Base-by-base conservation (phyloP, 2,113 vertebrate genomes). In the Oryzias curvinotus region DNA sequence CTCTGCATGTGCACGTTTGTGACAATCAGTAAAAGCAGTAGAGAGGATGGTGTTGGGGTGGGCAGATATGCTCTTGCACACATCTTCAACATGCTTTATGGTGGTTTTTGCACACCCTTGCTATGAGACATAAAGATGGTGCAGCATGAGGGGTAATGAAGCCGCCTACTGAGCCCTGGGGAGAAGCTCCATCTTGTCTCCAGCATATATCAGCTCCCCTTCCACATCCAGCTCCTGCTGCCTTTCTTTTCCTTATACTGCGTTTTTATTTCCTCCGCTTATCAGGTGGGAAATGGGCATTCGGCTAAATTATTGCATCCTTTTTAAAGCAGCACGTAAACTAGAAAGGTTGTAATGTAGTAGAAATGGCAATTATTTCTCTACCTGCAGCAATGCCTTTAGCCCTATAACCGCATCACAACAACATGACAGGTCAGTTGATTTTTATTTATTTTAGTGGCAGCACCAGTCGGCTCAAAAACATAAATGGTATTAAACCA, bases 191-290 rank as follows among this genome's bases (percentile, higher is more conserved):
- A 73, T 73, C 78, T 86, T 72, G 14, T 66, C 62, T 62, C 57
- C 52, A 58, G 65, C 69, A 87, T 87, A 78, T 80, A 86, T 89
- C 87, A 85, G 57, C 67, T 17, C 59, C 70, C 36, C 10, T 36
- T 36, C 52, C 3, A 16, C 63, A 71, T 67, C 70, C 43, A 41
- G 52, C 57, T 42, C 59, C 63, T 48, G 57, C 50, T 63, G 51
- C 51, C 10, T 56, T 28, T 71, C 57, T 55, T 42, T 70, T 50
- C 59, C 51, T 16, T 19, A 45, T 52, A 47, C 13, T 21, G 30
- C 10, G 30, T 63, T 71, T 68, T 52, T 55, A 72, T 78, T 73
- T 65, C 43, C 57, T 62, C 59, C 55, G 62, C 50, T 77, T 45
- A n/a, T 74, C 66, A 65, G 65, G 71, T 78, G 65, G 74, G 57